Evolutionary conservation across 2,113 vertebrate genomes (phyloP), one percentile per base, ranked within the genome.

Genomic region (Scartelaos histophorus): DNA sequence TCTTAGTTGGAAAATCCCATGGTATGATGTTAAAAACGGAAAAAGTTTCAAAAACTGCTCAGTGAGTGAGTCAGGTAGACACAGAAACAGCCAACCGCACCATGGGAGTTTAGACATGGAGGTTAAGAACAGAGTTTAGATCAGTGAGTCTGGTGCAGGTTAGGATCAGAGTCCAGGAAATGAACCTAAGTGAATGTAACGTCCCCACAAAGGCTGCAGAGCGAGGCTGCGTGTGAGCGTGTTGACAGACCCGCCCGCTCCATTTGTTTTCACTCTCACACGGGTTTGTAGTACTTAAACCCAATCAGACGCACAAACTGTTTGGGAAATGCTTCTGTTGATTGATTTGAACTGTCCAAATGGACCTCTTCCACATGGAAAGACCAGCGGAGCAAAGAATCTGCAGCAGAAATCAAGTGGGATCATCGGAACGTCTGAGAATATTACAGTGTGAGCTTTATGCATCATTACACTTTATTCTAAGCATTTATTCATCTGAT

Each of bases 301-400:
- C 54, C n/a, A 25, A 54, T 56, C 35, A 46, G 5, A 57, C 35
- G 45, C 35, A 7, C 45, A 66, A 66, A 66, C 43, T 51, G 13
- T 38, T 21, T 61, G 19, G 51, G 21, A 62, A 11, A 38, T 21
- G 17, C 62, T 24, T 45, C 19, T 35, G 7, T 24, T 57, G 22
- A 57, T 57, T 53, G 56, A 61, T 68, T 51, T 35, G 24, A 22
- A 66, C 43, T 46, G 35, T 66, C 64, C n/a, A 66, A 66, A 66
- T 46, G 64, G 35, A 66, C 45, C 12, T 66, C 21, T 46, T 66
- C 65, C 43, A 66, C 43, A 25, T 47, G 43, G 38, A 24, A 66
- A 46, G 43, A 13, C 43, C 64, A 21, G n/a, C 64, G 35, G n/a
- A 66, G 21, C 6, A 24, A 21, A 24, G 3, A 24, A 66, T 66